Conservation (phyloP, 2,797 vertebrate species). For the Caiman crocodilus region DNA sequence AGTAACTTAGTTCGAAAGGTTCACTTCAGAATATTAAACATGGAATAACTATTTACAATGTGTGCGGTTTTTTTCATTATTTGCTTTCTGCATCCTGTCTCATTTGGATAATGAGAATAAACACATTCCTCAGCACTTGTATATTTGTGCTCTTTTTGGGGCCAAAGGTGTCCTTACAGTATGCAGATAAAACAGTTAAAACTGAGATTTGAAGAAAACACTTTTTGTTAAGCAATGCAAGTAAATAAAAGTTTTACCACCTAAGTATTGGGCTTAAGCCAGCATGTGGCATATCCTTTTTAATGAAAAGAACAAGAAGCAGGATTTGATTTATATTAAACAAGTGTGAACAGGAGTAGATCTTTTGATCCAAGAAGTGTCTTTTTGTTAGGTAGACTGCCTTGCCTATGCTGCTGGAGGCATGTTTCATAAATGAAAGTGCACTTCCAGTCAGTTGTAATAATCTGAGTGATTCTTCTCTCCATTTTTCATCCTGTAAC, state of each 20-base stretch:
- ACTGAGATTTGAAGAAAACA: background rate
- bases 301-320: background rate
- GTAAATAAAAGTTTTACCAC: too few relatives aligned
- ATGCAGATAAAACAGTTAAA: background rate
- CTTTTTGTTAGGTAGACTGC: fast-evolving
- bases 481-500: background rate
- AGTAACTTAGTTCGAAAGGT: too few relatives aligned
- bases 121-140: background rate
- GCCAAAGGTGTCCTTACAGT: background rate
- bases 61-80: background rate
- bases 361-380: background rate
- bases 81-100: background rate
- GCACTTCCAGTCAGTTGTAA: fast-evolving
- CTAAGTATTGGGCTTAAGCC: background rate
- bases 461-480: background rate
- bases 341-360: background rate
- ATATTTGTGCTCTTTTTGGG: background rate
- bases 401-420: fast-evolving
- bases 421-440: fast-evolving
- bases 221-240: too few relatives aligned
- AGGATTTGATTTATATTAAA: background rate
- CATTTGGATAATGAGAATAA: background rate
- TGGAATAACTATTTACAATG: fast-evolving
- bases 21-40: background rate
- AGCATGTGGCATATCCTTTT: background rate